A percentile compares a stretch with the other conserved stretches of the same genome.
These are phyloP conservation scores for Cyprinus carpio DNA, from an alignment of 2,113 vertebrate genomes.

Conservation along the genomic window DNA sequence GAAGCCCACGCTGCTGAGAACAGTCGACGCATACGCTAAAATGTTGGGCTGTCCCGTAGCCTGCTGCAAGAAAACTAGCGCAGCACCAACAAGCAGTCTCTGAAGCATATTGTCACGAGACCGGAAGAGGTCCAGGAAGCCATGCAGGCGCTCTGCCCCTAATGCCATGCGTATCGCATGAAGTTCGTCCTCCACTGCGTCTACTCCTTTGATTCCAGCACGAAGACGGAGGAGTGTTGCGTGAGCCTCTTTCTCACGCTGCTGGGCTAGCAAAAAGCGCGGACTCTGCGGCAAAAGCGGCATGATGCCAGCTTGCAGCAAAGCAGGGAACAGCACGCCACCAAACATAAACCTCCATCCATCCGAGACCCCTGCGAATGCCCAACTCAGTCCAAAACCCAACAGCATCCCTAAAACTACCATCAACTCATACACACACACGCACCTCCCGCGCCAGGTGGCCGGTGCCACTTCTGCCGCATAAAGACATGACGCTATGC, in stretches of 20 bases:
- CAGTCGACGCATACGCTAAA: slow-evolving; percentile 91
- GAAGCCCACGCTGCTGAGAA: slow-evolving; percentile 91
- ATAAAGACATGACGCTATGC: slow-evolving; percentile 89
- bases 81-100: slow-evolving; percentile 84
- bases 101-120: slow-evolving; percentile 87
- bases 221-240: slow-evolving; percentile 82
- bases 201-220: slow-evolving; percentile 53
- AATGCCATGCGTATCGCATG: slow-evolving; percentile 82
- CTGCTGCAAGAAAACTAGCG: slow-evolving; percentile 90
- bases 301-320: slow-evolving; percentile 82
- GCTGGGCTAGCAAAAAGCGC: slow-evolving; percentile 87
- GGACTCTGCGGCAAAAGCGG: slow-evolving; percentile 91
- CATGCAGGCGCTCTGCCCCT: slow-evolving; percentile 85
- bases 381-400: slow-evolving; percentile 89
- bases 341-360: slow-evolving; percentile 93
- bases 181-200: slow-evolving; percentile 79
- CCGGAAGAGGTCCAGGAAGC: slow-evolving; percentile 85
- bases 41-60: slow-evolving; percentile 93
- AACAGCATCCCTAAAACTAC: slow-evolving; percentile 88
- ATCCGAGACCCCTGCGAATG: slow-evolving; percentile 76
- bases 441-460: slow-evolving; percentile 86
- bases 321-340: slow-evolving; percentile 83
- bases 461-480: slow-evolving; percentile 91
- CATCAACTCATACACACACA: slow-evolving; percentile 93
- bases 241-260: slow-evolving; percentile 79